Base-by-base conservation (phyloP, 2,888 invertebrate genomes). In the Drosophila testacea region DNA sequence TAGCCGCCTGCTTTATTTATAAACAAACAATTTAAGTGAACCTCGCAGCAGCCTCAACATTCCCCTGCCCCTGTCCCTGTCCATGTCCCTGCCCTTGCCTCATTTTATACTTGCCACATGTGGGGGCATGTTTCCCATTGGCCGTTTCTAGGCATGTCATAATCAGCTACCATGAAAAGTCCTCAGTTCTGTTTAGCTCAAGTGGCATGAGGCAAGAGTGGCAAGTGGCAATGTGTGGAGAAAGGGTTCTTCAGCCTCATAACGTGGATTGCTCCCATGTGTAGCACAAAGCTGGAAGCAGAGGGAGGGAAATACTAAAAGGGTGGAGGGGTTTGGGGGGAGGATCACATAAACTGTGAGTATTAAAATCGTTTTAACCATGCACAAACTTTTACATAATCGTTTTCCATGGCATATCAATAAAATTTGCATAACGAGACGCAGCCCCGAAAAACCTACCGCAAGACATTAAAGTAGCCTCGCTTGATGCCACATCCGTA, bases 401-500 rank as follows among this genome's bases (percentile, higher is more conserved):
- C 81, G 78, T 78, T 76, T 59, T 77, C 77, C 83, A 75, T 62
- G 68, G 72, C 79, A 76, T 83, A 84, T 86, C 84, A 81, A 84
- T 86, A 81, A 79, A 86, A 87, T 84, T 86, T 81, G 73, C 87
- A 86, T 79, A 84, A 81, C 87, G 79, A 68, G 66, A 47, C 54
- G 51, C 30, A 34, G n/a, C 32, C 42, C 13, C n/a, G n/a, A n/a
- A 2, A 22, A 22, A 22, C n/a, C 13, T n/a, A n/a, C n/a, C 76
- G 59, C 67, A 70, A 66, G 56, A 67, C 54, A 57, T 60, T 74
- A 42, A 69, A 73, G 56, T 64, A 46, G 61, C 60, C 62, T 32
- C 47, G 7, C 4, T 52, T 13, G 38, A 30, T 9, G 36, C 28
- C 44, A 42, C 56, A 63, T 36, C 55, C 52, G 30, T 36, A 30